Evolutionary conservation across 2,888 invertebrate species (phyloP), one percentile per base, ranked within the genome.

Genomic region (Ichneumoninae sp.): DNA sequence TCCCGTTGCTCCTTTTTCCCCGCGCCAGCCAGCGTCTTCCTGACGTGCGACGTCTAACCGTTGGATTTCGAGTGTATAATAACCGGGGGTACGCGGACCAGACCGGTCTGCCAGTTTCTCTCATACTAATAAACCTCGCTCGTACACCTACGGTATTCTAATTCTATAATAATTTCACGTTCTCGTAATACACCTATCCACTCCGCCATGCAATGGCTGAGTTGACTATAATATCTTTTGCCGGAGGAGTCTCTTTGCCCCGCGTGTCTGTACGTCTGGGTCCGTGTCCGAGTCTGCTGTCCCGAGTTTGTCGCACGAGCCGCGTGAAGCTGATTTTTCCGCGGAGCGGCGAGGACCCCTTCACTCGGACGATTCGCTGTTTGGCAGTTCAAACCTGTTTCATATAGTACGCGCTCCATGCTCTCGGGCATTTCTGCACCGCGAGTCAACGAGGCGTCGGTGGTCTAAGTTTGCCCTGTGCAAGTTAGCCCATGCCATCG

Each of bases 11-110:
- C 82, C 81, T 81, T 85, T 85, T 85, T 87, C 82, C 80, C 75
- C 75, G 71, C 62, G 33, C 36, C 10, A 60, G 72, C 19, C 62
- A 57, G 22, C 54, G 50, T 62, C 75, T 36, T 60, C 74, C 65
- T 80, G 84, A 87, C 82, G 79, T 33, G 79, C 40, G 70, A 3
- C 84, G 85, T 82, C 85, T 85, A 76, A 80, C 80, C 82, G 85
- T 76, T 85, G 85, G 79, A 85, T 82, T 77, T 85, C 76, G 82
- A 85, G 80, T 82, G 85, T 85, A 85, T 85, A 85, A 85, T 85
- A 85, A 85, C 82, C 85, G 85, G 80, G 79, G 82, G 82, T 47
- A 47, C 85, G 84, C 80, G 80, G 85, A 44, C 70, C 84, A 82
- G 80, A 82, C 75, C 70, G 76, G 75, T 83, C 79, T 81, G 82